Base-by-base conservation (phyloP, 2,888 invertebrate species). In the Tubulanus polymorphus region DNA sequence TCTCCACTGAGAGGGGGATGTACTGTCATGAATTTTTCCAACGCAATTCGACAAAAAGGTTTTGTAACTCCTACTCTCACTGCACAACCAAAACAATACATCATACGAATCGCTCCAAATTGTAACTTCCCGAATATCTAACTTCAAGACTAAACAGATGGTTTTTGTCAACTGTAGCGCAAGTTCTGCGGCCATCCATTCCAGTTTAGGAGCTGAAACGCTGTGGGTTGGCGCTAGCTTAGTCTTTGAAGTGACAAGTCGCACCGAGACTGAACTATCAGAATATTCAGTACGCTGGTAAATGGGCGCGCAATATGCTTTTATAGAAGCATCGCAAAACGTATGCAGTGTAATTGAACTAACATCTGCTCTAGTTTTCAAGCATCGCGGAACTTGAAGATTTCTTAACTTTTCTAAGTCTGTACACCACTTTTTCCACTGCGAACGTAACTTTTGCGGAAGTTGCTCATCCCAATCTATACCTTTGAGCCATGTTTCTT, bases 381-480 rank as follows among this genome's bases (percentile, higher is more conserved):
- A 41, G 52, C 61, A 56, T 48, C 63, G 49, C 1, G 61, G 55
- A 12, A 66, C 52, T 28, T 26, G 8, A 23, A 63, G 48, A 3
- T 49, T 8, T 20, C 23, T 28, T 27, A 62, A 28, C 1, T 53
- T 47, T 1, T 37, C 27, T 8, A 63, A 35, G 55, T 64, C 62
- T 37, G 26, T 20, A 27, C 60, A 60, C 60, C 63, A 63, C 30
- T 46, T 26, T 10, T 47, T 47, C 2, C 53, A 50, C 20, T 56
- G 56, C n/a, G n/a, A 23, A 8, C 28, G 29, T 15, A 56, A 20
- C 10, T 27, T 25, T 12, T 50, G 30, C 6, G 18, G 37, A 1
- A 70, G 26, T 29, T 55, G 55, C n/a, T 70, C 67, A 54, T 70
- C 70, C 70, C 70, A 72, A 3, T 63, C 64, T 15, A 64, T 23